A percentile compares a stretch with the other conserved stretches of the same genome.
Evolutionary conservation across 2,888 invertebrate genomes (phyloP).

Genomic region (Pristionchus mayeri): DNA sequence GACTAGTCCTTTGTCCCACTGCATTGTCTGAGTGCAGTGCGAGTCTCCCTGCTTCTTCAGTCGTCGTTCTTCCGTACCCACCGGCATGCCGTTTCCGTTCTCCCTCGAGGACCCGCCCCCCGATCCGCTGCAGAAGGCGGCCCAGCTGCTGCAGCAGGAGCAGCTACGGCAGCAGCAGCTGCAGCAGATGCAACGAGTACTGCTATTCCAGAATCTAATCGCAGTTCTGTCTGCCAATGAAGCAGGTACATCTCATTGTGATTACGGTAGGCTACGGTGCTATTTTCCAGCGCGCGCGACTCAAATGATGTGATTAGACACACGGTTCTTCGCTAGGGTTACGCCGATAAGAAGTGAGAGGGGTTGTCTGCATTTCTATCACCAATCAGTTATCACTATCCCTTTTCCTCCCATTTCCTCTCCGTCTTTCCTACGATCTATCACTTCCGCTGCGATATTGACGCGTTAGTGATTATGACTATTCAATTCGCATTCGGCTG

Average conservation of each 20-base stretch:
- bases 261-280: not conserved
- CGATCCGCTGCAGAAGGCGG: not conserved
- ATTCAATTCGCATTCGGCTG: not conserved
- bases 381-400: constrained; percentile 33
- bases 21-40: too few relatives aligned
- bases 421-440: not conserved
- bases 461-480: constrained; percentile 35
- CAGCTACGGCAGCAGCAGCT: not conserved
- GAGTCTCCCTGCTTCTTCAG: too few relatives aligned
- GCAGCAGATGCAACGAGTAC: not conserved
- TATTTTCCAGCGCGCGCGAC: not conserved
- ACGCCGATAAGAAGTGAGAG: constrained; percentile 15
- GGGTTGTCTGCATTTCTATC: constrained; percentile 7
- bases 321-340: not conserved
- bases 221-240: not conserved
- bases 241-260: not conserved
- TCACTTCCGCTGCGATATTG: constrained; percentile 36
- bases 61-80: too few relatives aligned
- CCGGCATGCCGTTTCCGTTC: not conserved
- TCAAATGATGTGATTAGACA: constrained; percentile 39
- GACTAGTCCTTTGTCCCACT: too few relatives aligned
- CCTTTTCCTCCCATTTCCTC: not conserved
- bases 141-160: not conserved
- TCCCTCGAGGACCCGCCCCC: not conserved
- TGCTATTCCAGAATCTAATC: not conserved